Evolutionary conservation across 2,888 invertebrate species (phyloP).

Genomic region (Epiblema foenella): DNA sequence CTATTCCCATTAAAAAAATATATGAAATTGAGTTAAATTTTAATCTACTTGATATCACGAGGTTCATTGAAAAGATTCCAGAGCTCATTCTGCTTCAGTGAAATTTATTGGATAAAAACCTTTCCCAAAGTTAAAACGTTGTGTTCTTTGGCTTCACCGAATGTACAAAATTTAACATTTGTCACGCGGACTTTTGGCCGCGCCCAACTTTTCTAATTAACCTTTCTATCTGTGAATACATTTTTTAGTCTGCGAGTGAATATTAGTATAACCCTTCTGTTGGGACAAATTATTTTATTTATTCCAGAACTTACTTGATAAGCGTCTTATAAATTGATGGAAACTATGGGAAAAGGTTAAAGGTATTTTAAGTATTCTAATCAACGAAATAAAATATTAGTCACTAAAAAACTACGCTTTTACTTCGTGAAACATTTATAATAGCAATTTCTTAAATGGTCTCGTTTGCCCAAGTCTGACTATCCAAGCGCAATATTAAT

Average conservation of each 20-base stretch:
- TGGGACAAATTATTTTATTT: constrained; percentile 17
- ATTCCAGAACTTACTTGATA: constrained; percentile 15
- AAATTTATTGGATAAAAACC: background rate
- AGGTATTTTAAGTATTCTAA: background rate
- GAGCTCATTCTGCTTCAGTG: background rate
- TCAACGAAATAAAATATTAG: background rate
- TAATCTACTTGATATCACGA: too few relatives aligned
- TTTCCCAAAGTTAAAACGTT: background rate
- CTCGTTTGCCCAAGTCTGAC: background rate
- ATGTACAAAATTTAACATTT: constrained; percentile 42
- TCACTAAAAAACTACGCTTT: background rate
- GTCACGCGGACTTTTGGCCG: constrained; percentile 34
- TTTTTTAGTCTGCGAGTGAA: constrained; percentile 37
- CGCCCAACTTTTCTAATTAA: constrained; percentile 43
- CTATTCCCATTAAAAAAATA: too few relatives aligned
- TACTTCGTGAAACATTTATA: background rate
- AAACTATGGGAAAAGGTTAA: background rate
- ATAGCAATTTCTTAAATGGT: background rate
- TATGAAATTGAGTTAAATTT: too few relatives aligned
- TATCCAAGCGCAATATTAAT: background rate
- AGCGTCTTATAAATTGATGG: background rate
- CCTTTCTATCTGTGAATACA: constrained; percentile 32
- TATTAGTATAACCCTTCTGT: constrained; percentile 26
- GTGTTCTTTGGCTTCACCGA: too few relatives aligned
- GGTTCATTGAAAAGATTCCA: background rate